Percentiles rank a stretch among this genome's conserved stretches.
These are phyloP conservation scores for Listronotus oregonensis DNA, from an alignment of 1,140 invertebrate genomes.

Conservation along the genomic window DNA sequence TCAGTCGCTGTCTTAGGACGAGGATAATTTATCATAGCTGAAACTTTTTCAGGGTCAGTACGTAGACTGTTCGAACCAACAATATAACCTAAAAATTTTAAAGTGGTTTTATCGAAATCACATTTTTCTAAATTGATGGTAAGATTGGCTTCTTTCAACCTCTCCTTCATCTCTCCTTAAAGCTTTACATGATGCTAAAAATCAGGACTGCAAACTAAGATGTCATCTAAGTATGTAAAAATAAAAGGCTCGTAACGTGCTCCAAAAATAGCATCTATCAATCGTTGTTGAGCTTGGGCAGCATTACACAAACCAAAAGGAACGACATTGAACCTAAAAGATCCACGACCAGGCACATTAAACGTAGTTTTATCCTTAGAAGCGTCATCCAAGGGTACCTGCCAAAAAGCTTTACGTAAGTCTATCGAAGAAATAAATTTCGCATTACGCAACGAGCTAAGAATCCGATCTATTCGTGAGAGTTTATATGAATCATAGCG, in stretches of 20 bases:
- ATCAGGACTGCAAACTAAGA: neutral
- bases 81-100: too few species aligned
- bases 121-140: too few species aligned
- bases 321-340: slow-evolving; percentile 56
- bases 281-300: slow-evolving; percentile 35
- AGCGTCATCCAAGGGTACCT: slow-evolving; percentile 47
- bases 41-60: too few species aligned
- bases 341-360: slow-evolving; percentile 52
- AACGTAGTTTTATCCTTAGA: slow-evolving; percentile 57
- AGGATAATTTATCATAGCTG: too few species aligned
- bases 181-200: slow-evolving; percentile 6
- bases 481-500: too few species aligned
- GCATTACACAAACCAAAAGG: slow-evolving; percentile 56
- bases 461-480: too few species aligned
- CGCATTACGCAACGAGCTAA: too few species aligned
- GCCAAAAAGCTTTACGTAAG: slow-evolving; percentile 46
- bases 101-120: too few species aligned
- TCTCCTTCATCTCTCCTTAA: neutral
- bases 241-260: slow-evolving; percentile 31
- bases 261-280: slow-evolving; percentile 42
- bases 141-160: too few species aligned
- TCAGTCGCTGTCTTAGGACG: too few species aligned
- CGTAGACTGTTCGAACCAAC: too few species aligned
- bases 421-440: too few species aligned
- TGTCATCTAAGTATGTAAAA: slow-evolving; percentile 50